Conservation (phyloP, 2,797 vertebrate genomes). For the Morus bassanus region DNA sequence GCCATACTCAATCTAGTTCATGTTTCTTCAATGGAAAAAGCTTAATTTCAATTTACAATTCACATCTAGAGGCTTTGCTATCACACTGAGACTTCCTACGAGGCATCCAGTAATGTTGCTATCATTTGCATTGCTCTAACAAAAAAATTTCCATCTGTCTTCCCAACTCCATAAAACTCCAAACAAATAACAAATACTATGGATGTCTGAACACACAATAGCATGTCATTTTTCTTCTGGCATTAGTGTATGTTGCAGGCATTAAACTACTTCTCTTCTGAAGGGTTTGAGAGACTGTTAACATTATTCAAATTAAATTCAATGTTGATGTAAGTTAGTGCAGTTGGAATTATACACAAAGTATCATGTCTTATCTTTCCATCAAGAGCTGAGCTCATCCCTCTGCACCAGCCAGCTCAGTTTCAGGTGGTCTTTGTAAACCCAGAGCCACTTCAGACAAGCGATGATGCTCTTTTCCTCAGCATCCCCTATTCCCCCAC, state of each 20-base stretch:
- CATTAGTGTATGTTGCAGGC: constrained; percentile 40
- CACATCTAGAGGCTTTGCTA: constrained; percentile 2
- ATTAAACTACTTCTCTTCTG: constrained; percentile 39
- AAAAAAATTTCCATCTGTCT: constrained; percentile 37
- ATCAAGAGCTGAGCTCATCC: constrained; percentile 6
- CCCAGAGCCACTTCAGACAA: background rate
- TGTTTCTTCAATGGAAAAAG: constrained; percentile 8
- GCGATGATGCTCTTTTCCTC: background rate
- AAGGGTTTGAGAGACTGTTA: constrained; percentile 44
- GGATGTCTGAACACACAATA: constrained; percentile 57
- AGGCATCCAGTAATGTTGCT: constrained; percentile 13
- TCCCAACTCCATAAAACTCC: constrained; percentile 47
- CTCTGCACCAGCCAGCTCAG: constrained; percentile 2
- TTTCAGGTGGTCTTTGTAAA: constrained; percentile 42
- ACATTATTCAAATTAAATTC: constrained; percentile 55
- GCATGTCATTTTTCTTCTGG: constrained; percentile 41
- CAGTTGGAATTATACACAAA: background rate
- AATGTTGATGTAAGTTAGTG: constrained; percentile 1
- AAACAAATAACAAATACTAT: constrained; percentile 54
- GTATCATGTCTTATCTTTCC: background rate
- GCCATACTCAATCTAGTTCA: background rate
- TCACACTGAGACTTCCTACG: constrained; percentile 43
- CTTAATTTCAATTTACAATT: constrained; percentile 38
- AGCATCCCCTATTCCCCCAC: background rate
- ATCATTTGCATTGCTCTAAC: constrained; percentile 31